Percentiles rank a stretch among this genome's conserved stretches.
These are phyloP conservation scores for Koerneria pararmatus DNA, from an alignment of 2,888 invertebrate species.

Conservation along the genomic window DNA sequence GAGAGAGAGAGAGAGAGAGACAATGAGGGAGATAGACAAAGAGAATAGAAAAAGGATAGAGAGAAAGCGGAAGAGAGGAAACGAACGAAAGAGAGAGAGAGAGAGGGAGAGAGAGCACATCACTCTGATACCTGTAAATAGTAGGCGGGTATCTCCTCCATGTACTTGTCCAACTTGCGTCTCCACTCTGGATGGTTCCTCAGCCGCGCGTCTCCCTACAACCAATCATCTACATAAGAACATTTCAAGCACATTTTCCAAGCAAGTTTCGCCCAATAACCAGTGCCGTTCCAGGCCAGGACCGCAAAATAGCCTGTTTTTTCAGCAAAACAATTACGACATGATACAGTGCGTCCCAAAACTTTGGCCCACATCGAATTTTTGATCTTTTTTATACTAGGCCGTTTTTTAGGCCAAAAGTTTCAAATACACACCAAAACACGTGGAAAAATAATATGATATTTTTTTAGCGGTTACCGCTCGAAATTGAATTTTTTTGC, in stretches of 20 bases:
- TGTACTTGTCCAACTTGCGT: conserved; percentile 84
- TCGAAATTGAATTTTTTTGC: too few relatives aligned
- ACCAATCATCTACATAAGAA: background rate
- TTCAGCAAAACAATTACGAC: conserved; percentile 6
- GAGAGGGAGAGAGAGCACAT: conserved; percentile 9
- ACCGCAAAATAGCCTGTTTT: too few relatives aligned
- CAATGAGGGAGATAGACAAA: background rate
- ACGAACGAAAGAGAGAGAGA: background rate
- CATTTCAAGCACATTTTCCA: too few relatives aligned
- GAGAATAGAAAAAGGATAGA: background rate
- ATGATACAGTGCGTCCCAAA: too few relatives aligned
- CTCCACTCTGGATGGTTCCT: conserved; percentile 90
- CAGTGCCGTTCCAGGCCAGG: too few relatives aligned
- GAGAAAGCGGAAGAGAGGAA: too few relatives aligned
- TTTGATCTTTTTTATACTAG: conserved; percentile 1
- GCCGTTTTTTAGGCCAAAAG: too few relatives aligned
- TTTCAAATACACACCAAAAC: too few relatives aligned
- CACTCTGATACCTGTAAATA: conserved; percentile 66
- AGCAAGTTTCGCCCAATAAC: too few relatives aligned
- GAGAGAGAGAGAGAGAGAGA: conserved; percentile 5
- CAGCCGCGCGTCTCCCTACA: conserved; percentile 69
- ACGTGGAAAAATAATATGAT: too few relatives aligned
- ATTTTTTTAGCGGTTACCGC: too few relatives aligned
- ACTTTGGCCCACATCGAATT: too few relatives aligned
- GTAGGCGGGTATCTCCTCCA: conserved; percentile 92